Percentiles rank a stretch among this genome's conserved stretches.
Evolutionary conservation across 2,888 invertebrate species (phyloP).

Genomic region (Clitarchus hookeri): DNA sequence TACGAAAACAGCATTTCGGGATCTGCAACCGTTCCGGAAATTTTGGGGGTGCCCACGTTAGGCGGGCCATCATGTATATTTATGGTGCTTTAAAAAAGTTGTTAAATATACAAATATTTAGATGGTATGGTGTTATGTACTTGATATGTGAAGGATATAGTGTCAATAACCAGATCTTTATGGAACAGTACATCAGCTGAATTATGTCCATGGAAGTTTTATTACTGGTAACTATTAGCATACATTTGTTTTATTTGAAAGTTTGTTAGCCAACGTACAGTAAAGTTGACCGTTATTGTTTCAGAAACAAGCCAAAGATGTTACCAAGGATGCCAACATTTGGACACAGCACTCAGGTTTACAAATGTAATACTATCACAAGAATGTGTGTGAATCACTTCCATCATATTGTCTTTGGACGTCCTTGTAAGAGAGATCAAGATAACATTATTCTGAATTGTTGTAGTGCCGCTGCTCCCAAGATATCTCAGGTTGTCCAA

Average conservation of each 20-base stretch:
- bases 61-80: too few species aligned
- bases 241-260: background rate
- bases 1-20: too few species aligned
- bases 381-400: background rate
- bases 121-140: background rate
- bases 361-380: background rate
- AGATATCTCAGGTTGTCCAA: background rate
- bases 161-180: background rate
- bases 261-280: background rate
- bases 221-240: too few species aligned
- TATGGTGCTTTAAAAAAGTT: background rate
- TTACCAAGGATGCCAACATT: background rate
- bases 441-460: background rate
- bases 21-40: too few species aligned
- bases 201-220: background rate
- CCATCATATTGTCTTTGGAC: background rate
- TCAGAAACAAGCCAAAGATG: background rate
- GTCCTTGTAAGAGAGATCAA: background rate
- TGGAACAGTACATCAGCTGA: background rate
- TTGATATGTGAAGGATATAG: background rate
- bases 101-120: too few species aligned
- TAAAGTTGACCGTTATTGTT: background rate
- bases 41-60: too few species aligned
- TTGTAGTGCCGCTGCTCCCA: slow-evolving; percentile 10
- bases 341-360: background rate